Percentiles rank a stretch among this genome's conserved stretches.
phyloP scores from a whole-genome alignment of 2,113 vertebrate species.

The Ranitomeya imitator region DNA sequence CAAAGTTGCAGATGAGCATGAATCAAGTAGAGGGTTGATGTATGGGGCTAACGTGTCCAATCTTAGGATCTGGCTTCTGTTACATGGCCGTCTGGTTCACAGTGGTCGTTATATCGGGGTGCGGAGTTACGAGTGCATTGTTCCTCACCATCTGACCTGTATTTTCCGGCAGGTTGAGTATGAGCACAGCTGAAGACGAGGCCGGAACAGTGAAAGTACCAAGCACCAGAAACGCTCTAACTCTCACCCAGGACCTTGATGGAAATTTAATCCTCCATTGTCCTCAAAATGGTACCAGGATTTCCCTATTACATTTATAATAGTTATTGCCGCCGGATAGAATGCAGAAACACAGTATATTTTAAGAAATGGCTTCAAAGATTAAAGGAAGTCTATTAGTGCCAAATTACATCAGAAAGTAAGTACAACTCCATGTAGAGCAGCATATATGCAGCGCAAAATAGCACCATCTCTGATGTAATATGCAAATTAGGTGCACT shows the following conservation, averaged over 20 bases:
- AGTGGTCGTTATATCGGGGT: background rate
- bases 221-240: constrained; percentile 86
- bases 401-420: too few relatives aligned
- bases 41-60: background rate
- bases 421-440: too few relatives aligned
- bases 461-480: too few relatives aligned
- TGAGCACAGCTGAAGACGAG: constrained; percentile 90
- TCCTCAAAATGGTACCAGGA: constrained; percentile 78
- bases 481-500: too few relatives aligned
- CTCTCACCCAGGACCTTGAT: constrained; percentile 89
- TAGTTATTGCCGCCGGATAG: background rate
- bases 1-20: too few relatives aligned
- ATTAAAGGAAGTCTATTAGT: too few relatives aligned
- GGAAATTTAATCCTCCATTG: constrained; percentile 94
- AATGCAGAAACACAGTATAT: background rate
- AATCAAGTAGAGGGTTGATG: background rate
- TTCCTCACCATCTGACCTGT: background rate
- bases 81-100: background rate
- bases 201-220: constrained; percentile 83
- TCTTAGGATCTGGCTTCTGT: background rate
- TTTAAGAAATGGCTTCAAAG: background rate
- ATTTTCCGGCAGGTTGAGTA: constrained; percentile 77
- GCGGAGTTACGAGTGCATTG: background rate
- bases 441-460: too few relatives aligned
- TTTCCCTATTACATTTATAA: background rate